A percentile compares a stretch with the other conserved stretches of the same genome.
Conservation (phyloP, 2,113 vertebrate genomes). For the Sterrhoptilus dennistouni region DNA sequence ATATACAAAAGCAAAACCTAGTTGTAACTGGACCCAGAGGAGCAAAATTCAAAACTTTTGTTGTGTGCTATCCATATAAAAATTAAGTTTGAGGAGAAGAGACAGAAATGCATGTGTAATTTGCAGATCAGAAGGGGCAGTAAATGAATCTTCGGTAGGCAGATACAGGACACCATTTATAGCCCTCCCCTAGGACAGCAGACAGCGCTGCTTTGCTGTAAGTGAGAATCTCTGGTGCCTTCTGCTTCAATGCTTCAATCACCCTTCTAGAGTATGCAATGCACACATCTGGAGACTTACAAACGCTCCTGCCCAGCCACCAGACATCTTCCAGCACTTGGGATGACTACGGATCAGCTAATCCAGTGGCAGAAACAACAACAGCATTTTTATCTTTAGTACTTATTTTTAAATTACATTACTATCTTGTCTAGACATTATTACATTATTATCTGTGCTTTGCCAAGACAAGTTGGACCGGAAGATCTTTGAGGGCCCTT, state of each 20-base stretch:
- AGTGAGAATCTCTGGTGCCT: background rate
- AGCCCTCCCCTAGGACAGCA: background rate
- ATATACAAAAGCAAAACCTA: background rate
- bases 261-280: background rate
- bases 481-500: background rate
- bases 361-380: background rate
- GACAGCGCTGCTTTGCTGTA: background rate
- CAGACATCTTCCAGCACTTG: background rate
- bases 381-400: background rate
- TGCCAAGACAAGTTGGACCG: background rate
- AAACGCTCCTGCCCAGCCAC: background rate
- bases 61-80: background rate
- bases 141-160: background rate
- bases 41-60: background rate
- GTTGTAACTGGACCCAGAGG: background rate
- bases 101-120: fast-evolving
- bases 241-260: background rate
- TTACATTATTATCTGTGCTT: background rate
- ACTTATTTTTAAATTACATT: background rate
- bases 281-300: background rate
- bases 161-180: background rate
- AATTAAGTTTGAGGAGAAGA: background rate
- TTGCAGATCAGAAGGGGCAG: background rate
- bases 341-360: background rate
- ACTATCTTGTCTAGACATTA: background rate